A percentile compares a stretch with the other conserved stretches of the same genome.
Conservation (phyloP, 2,113 vertebrate species). For the Neotoma lepida region DNA sequence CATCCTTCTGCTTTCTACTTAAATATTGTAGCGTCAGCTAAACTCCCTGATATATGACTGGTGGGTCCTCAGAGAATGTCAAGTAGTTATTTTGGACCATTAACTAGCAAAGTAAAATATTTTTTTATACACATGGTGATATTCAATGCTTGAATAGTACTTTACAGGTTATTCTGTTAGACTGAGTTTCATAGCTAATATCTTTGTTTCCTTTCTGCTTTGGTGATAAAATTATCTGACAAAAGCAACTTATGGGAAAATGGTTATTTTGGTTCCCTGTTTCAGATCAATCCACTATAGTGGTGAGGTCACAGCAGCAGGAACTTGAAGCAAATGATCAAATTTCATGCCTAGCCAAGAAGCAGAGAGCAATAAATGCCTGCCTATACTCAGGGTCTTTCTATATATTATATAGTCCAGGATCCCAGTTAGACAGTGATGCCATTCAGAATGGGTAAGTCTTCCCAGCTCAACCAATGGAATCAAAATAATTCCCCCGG, state of each 20-base stretch:
- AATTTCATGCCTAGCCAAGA: background rate
- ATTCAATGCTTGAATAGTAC: conserved; percentile 2
- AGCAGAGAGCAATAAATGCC: background rate
- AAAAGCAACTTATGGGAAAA: background rate
- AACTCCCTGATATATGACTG: background rate
- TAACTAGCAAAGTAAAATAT: conserved; percentile 1
- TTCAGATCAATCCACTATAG: background rate
- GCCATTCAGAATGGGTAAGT: background rate
- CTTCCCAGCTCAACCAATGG: background rate
- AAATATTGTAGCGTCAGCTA: background rate
- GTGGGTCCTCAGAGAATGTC: background rate
- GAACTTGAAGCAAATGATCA: background rate
- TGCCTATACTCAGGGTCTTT: background rate
- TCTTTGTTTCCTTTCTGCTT: background rate
- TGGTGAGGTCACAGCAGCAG: background rate
- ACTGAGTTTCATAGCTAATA: background rate
- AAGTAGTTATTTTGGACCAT: background rate
- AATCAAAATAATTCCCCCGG: background rate
- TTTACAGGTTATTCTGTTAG: background rate
- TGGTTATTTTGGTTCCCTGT: background rate
- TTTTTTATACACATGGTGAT: background rate
- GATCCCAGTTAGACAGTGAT: background rate
- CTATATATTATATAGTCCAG: background rate
- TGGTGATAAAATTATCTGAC: background rate
- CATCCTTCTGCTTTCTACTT: conserved; percentile 39